Base-by-base conservation (phyloP, 2,888 invertebrate genomes). In the Pristionchus exspectatus region DNA sequence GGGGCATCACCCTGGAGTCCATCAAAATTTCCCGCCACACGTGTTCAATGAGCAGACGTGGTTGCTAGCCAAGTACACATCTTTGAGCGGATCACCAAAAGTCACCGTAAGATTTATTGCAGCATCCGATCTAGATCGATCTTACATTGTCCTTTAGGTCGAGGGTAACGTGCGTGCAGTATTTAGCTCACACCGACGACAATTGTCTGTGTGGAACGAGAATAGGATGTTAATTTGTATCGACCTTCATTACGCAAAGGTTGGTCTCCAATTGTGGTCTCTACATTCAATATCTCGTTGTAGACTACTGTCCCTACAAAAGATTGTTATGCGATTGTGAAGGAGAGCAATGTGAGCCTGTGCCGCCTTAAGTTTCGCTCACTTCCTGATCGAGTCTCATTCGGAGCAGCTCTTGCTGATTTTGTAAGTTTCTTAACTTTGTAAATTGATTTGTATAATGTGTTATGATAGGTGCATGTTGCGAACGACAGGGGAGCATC, bases 401-500 rank as follows among this genome's bases (percentile, higher is more conserved):
- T 83, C 54, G 50, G 83, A 54, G 83, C 83, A 2, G 83, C 83
- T 54, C 50, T 83, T n/a, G 50, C 83, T 50, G 83, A 83, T 83
- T 24, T 83, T 10, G 83, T 83, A 50, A 14, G 50, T 54, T 54
- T 77, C 3, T 33, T 30, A 50, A 50, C 16, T 27, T 50, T 21
- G 7, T 10, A 24, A n/a, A 50, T 50, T 33, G 83, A 38, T 50
- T 21, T 27, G 16, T 30, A 77, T 14, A 77, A 1, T 44, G 14
- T 44, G 14, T n/a, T 14, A 69, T 77, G 44, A 27, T 27, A 83
- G 83, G 54, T 83, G 9, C 83, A 50, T n/a, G 83, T 83, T 12
- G 18, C 83, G n/a, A 54, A 54, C 33, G 83, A 83, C 50, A 54
- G 18, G 27, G 24, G 54, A 24, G 44, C 50, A 50, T 83, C 83